Conservation (phyloP, 2,797 vertebrate genomes). For the Chloroceryle amazona region DNA sequence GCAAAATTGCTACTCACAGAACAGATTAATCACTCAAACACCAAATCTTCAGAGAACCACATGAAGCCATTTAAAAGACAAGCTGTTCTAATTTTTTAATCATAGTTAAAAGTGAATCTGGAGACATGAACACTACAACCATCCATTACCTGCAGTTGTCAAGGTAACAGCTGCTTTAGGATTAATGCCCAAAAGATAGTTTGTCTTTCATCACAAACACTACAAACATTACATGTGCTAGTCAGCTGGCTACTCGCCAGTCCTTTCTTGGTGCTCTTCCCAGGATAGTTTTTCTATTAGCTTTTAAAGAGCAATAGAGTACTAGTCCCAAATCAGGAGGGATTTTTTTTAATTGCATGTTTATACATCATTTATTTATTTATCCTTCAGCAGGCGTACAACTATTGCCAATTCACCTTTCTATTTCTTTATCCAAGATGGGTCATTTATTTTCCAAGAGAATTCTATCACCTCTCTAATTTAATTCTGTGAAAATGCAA, state of each 20-base stretch:
- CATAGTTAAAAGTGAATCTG: background rate
- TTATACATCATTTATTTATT: slow-evolving; percentile 9
- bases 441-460: background rate
- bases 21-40: background rate
- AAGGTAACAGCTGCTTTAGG: slow-evolving; percentile 61
- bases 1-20: background rate
- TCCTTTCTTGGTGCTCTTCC: slow-evolving; percentile 3
- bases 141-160: slow-evolving; percentile 58
- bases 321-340: background rate
- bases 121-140: background rate
- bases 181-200: slow-evolving; percentile 34
- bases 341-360: background rate
- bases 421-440: background rate
- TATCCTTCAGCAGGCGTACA: background rate
- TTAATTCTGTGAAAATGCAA: slow-evolving; percentile 8
- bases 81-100: slow-evolving; percentile 17
- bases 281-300: background rate
- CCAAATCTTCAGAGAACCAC: background rate
- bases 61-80: background rate
- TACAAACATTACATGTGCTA: background rate
- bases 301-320: background rate
- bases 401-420: background rate
- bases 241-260: background rate
- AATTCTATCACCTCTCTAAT: background rate
- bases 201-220: slow-evolving; percentile 28